A percentile compares a stretch with the other conserved stretches of the same genome.
phyloP scores from a whole-genome alignment of 1,140 invertebrate genomes.

The Calycopis cecrops region DNA sequence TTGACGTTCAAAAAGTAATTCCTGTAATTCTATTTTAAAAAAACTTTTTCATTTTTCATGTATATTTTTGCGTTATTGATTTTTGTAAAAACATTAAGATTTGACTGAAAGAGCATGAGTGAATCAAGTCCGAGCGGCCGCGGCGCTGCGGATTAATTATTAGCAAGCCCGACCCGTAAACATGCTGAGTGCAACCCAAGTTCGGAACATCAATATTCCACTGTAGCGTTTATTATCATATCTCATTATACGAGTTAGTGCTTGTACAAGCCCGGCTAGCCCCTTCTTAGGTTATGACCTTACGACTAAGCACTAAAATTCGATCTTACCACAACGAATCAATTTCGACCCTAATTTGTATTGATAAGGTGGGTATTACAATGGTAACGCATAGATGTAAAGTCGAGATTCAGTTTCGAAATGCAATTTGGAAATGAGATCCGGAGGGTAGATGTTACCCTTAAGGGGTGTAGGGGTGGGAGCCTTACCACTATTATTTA shows the following conservation, averaged over 20 bases:
- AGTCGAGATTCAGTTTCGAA: slow-evolving; percentile 68
- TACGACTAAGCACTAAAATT: slow-evolving; percentile 56
- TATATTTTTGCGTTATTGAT: too few species aligned
- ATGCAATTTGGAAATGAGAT: slow-evolving; percentile 74
- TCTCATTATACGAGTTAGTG: slow-evolving; percentile 74
- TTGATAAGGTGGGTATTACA: slow-evolving; percentile 38
- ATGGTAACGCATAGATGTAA: slow-evolving; percentile 42
- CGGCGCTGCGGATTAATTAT: slow-evolving; percentile 36
- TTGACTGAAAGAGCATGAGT: too few species aligned
- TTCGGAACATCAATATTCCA: slow-evolving; percentile 71
- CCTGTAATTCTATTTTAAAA: too few species aligned
- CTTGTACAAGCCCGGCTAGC: slow-evolving; percentile 57
- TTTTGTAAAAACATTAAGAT: too few species aligned
- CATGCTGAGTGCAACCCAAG: slow-evolving; percentile 61
- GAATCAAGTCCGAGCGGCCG: too few species aligned
- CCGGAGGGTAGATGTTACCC: slow-evolving; percentile 64
- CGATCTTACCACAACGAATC: slow-evolving; percentile 37
- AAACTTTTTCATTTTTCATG: too few species aligned
- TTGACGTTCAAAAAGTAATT: too few species aligned
- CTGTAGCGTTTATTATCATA: slow-evolving; percentile 72
- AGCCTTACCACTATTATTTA: slow-evolving; percentile 72
- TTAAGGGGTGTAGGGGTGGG: slow-evolving; percentile 58
- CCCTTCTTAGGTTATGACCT: slow-evolving; percentile 71
- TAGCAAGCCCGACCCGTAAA: slow-evolving; percentile 41
- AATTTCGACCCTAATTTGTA: slow-evolving; percentile 30